Percentiles rank a stretch among this genome's conserved stretches.
Evolutionary conservation across 2,888 invertebrate species (phyloP).

Genomic region (Drosophila acutilabella): DNA sequence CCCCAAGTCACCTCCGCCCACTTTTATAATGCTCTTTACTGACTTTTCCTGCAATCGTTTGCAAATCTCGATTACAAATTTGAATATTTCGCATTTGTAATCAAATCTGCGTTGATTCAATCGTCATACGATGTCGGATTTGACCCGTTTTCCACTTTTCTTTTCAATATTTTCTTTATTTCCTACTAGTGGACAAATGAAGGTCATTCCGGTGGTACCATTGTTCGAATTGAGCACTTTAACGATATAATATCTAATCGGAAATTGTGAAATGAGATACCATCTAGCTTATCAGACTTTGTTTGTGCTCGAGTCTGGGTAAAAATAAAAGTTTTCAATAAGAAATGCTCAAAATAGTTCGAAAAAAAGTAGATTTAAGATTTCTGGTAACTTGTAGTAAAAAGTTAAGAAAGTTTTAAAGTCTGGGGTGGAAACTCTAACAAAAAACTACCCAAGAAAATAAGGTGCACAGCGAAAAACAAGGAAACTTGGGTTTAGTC

Average conservation of each 20-base stretch:
- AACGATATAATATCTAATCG: slow-evolving; percentile 20
- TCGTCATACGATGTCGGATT: slow-evolving; percentile 1
- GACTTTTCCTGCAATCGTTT: slow-evolving; percentile 4
- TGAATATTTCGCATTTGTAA: slow-evolving; percentile 36
- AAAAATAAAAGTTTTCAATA: background rate
- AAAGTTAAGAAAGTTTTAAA: too few relatives aligned
- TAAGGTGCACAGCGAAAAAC: too few relatives aligned
- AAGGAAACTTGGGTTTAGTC: too few relatives aligned
- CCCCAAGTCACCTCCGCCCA: background rate
- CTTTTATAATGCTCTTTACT: slow-evolving; percentile 5
- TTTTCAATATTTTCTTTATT: slow-evolving; percentile 16
- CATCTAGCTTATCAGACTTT: background rate
- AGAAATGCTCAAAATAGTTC: background rate
- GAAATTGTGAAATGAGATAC: slow-evolving; percentile 19
- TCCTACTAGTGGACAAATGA: slow-evolving; percentile 15
- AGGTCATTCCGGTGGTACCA: background rate
- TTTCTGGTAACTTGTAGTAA: too few relatives aligned
- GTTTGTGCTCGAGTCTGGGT: too few relatives aligned
- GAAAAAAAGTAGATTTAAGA: background rate
- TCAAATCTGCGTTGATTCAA: slow-evolving; percentile 10
- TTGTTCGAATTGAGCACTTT: background rate
- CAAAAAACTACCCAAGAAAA: too few relatives aligned
- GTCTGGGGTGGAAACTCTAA: too few relatives aligned
- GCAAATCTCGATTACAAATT: slow-evolving; percentile 38
- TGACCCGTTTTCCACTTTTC: background rate